Evolutionary conservation across 2,888 invertebrate genomes (phyloP), one percentile per base, ranked within the genome.

Genomic region (Elegia similella): DNA sequence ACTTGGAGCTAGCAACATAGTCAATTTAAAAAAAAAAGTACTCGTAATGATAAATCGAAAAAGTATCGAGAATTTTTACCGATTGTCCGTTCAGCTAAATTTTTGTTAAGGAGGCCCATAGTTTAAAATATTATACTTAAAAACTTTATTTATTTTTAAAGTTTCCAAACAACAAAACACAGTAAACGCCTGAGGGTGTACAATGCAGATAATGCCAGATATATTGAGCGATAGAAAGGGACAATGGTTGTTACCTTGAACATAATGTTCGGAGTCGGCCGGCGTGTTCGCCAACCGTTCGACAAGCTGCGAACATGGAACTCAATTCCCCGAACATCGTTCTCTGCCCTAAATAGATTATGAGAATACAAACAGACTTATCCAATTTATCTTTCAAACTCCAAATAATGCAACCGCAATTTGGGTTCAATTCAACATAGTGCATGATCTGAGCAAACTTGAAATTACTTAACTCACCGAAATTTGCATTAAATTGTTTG

Each of bases 401-500:
- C 58, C 58, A 60, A 62, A 64, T 67, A 62, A 64, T 65, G 57
- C 57, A 57, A 59, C 60, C 60, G 58, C 60, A 59, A 63, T 58
- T 62, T 59, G 58, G 46, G 56, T 55, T 53, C 55, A 48, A 57
- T 65, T 63, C 60, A 57, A 59, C 61, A 70, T 68, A 66, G 61
- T 67, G 59, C 70, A 63, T 70, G 70, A 75, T 72, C 72, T 70
- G 72, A 70, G 65, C 68, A 68, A 75, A 78, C 72, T 77, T 75
- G 62, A 72, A 78, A 80, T 80, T 80, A 76, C 75, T 73, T 73
- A 77, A 76, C 77, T 71, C 74, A 76, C 77, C 71, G 59, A 73
- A 74, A 79, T 76, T 78, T 72, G 70, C 73, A 76, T 78, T 73
- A 76, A n/a, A 67, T 78, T 77, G 77, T 82, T 82, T 80, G 76